Conservation (phyloP, 2,888 invertebrate species). For the Scotopteryx bipunctaria region DNA sequence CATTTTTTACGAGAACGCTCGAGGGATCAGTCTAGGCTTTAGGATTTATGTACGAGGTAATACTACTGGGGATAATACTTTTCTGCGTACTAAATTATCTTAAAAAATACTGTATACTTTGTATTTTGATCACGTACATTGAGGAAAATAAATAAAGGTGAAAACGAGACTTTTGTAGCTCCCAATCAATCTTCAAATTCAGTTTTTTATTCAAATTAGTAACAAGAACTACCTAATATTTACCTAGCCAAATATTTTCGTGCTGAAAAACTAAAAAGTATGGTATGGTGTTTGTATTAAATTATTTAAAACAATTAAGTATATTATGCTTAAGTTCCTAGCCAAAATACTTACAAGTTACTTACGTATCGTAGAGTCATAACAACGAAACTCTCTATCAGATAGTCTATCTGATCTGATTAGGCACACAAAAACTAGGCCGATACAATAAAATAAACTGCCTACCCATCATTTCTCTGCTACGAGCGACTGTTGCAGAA, state of each 20-base stretch:
- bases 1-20: conserved; percentile 21
- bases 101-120: neutral
- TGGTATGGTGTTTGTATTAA: no score
- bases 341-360: no score
- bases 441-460: conserved; percentile 13
- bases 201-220: neutral
- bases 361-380: neutral
- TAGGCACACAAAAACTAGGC: conserved; percentile 11
- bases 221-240: no score
- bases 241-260: no score
- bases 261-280: no score
- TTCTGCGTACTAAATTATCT: neutral
- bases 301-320: no score
- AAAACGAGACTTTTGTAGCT: neutral
- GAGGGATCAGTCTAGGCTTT: conserved; percentile 21
- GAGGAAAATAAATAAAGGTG: neutral
- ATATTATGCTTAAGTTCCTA: no score
- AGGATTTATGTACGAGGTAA: conserved; percentile 17
- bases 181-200: neutral
- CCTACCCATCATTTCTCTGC: conserved; percentile 12
- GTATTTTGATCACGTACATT: neutral
- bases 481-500: conserved; percentile 8
- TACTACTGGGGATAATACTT: conserved; percentile 12
- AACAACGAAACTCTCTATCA: conserved; percentile 1
- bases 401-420: no score